Conservation (phyloP, 2,113 vertebrate genomes). For the Oncorhynchus tshawytscha region DNA sequence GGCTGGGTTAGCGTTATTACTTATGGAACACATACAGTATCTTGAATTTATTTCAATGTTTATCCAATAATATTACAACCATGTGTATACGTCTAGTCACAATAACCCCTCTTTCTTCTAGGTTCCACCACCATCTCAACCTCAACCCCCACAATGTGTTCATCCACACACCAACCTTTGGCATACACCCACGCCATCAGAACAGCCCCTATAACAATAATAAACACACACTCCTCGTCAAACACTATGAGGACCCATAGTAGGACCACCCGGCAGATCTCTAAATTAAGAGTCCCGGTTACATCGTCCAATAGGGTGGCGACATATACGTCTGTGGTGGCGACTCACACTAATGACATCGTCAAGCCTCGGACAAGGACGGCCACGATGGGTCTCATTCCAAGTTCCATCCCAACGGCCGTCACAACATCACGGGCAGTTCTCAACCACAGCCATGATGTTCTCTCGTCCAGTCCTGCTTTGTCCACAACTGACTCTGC, state of each 20-base stretch:
- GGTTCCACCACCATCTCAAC: slow-evolving; percentile 28
- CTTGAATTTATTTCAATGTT: too few species aligned
- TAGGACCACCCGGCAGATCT: neutral
- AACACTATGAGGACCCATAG: neutral
- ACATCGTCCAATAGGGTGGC: neutral
- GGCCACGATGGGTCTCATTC: neutral
- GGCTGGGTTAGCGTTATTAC: too few species aligned
- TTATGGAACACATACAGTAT: too few species aligned
- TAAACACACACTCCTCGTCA: neutral
- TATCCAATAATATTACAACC: too few species aligned
- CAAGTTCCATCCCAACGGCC: neutral
- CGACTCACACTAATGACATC: neutral
- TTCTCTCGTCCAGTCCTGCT: neutral
- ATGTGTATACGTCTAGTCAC: too few species aligned
- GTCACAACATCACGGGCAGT: neutral
- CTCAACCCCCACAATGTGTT: slow-evolving; percentile 15
- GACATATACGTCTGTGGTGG: neutral
- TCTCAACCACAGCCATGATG: neutral
- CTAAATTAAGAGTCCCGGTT: neutral
- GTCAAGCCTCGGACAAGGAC: slow-evolving; percentile 37
- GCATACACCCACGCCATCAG: slow-evolving; percentile 3
- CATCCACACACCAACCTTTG: slow-evolving; percentile 17
- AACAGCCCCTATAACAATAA: neutral
- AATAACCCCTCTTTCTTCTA: slow-evolving; percentile 26
- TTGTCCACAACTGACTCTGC: neutral